Evolutionary conservation across 2,888 invertebrate genomes (phyloP), one percentile per base, ranked within the genome.

Genomic region (Drosophila borealis): DNA sequence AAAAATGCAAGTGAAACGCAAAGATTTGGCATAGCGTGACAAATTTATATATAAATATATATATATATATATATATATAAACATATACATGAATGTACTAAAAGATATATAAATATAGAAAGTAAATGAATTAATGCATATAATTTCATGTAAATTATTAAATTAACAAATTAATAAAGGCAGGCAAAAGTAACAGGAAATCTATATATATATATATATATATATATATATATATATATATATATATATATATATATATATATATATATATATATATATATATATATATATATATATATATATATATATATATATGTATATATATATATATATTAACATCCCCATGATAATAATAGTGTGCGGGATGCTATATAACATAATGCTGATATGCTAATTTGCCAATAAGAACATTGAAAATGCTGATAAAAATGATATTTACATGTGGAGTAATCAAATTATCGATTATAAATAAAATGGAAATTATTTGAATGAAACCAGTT

Each of bases 401-500:
- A 41, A 19, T 14, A 41, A 57, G 54, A 48, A 70, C 46, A 80
- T 50, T 65, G 60, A 63, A 57, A 53, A 70, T 72, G 85, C 80
- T 80, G 81, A 81, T 86, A 59, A 87, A 81, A 82, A 73, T 67
- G 78, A 88, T 88, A 86, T 82, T 86, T 82, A 76, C 74, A 88
- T 88, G 88, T 88, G 88, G 87, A 83, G 81, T 83, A 88, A 83
- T 80, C 70, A 74, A 78, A 86, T 83, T 80, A 83, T 83, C 82
- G 75, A 85, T 80, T 80, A 88, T 80, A 69, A 85, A 80, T 83
- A 78, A 78, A 74, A 74, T 50, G 37, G 59, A 70, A 74, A 80
- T 80, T 77, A 80, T 88, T 81, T 80, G 70, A 83, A 78, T 45
- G 68, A 66, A 67, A 78, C 8, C 25, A 25, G 0, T 25, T 25